Evolutionary conservation across 2,888 invertebrate species (phyloP).

Genomic region (Rhagonycha fulva): DNA sequence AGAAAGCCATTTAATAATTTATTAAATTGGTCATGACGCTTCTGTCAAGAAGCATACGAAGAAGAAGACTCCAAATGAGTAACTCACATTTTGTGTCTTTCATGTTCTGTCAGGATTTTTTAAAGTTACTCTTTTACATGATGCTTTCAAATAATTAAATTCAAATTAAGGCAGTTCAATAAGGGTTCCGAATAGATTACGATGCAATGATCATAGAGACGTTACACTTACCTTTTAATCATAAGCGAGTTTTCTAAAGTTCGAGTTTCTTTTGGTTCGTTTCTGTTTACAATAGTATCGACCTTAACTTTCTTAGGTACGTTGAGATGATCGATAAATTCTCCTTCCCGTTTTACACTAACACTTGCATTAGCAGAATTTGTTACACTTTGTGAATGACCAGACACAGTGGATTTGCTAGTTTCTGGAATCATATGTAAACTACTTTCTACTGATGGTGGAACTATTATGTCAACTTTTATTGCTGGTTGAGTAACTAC

Average conservation of each 20-base stretch:
- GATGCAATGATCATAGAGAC: background rate
- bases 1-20: no score
- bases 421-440: background rate
- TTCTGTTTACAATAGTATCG: background rate
- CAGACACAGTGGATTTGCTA: background rate
- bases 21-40: no score
- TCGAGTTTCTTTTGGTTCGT: background rate
- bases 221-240: background rate
- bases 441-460: background rate
- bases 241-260: background rate
- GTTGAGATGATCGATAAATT: background rate
- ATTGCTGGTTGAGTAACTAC: background rate
- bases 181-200: background rate
- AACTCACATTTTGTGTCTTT: no score
- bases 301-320: slow-evolving; percentile 8
- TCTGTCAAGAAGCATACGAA: no score
- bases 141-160: no score
- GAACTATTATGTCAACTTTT: slow-evolving; percentile 11
- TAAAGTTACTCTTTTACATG: no score
- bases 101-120: no score
- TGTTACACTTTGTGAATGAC: background rate
- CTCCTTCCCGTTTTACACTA: slow-evolving; percentile 8
- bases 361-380: background rate
- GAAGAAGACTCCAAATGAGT: no score
- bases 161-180: no score